phyloP scores from a whole-genome alignment of 1,140 invertebrate species.

The Hirudo medicinalis region DNA sequence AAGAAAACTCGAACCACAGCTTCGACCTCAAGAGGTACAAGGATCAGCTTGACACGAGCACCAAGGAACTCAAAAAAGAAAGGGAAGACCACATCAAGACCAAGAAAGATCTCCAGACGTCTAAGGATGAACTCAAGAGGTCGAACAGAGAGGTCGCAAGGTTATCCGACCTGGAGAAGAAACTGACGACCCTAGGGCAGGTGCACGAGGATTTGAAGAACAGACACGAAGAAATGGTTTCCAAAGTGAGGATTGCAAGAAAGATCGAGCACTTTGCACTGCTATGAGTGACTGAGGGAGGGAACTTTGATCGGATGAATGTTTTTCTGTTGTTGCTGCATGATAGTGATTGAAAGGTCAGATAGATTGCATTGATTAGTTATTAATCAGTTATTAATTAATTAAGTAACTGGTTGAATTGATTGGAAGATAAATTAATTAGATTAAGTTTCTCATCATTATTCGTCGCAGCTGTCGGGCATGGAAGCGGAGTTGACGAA shows the following conservation, averaged over 20 bases:
- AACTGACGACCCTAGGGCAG: not conserved
- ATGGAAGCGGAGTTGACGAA: constrained; percentile 1
- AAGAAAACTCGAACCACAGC: not conserved
- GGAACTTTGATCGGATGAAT: too few species aligned
- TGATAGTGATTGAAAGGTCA: too few species aligned
- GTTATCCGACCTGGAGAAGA: not conserved
- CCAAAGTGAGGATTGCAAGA: not conserved
- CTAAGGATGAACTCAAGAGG: constrained; percentile 6
- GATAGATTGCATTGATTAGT: too few species aligned
- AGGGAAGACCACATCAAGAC: not conserved
- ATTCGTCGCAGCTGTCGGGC: not conserved
- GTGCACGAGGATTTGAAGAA: not conserved
- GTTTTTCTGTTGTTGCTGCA: too few species aligned
- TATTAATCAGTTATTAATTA: too few species aligned
- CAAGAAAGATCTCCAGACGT: constrained; percentile 2
- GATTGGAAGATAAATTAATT: too few species aligned
- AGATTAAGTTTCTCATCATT: too few species aligned
- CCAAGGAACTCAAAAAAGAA: constrained; percentile 1
- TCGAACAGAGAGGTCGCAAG: not conserved
- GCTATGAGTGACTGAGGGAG: not conserved
- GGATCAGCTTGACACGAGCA: not conserved
- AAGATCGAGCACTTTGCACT: not conserved
- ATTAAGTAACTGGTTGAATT: too few species aligned
- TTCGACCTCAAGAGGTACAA: not conserved
- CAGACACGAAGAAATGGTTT: not conserved